A percentile compares a stretch with the other conserved stretches of the same genome.
Evolutionary conservation across 1,140 invertebrate species (phyloP).

Genomic region (Paralvinella palmiformis): DNA sequence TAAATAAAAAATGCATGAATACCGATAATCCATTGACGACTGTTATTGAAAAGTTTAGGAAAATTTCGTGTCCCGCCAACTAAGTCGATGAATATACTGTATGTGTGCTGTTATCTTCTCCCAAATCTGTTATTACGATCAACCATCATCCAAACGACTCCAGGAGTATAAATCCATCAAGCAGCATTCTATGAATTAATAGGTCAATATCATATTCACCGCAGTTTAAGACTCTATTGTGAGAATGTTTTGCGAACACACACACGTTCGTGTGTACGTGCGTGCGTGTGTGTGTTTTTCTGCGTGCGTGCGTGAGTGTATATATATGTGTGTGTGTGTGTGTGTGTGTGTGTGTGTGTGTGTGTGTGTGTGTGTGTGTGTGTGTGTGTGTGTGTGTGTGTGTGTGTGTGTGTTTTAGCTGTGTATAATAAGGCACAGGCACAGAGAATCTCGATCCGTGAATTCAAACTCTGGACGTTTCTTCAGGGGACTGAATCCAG

Average conservation of each 20-base stretch:
- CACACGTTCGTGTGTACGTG: neutral
- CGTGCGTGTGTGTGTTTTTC: neutral
- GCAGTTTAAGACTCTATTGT: neutral
- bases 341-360: slow-evolving; percentile 14
- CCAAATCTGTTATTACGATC: neutral
- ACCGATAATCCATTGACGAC: too few relatives aligned
- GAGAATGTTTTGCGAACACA: neutral
- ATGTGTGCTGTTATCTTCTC: neutral
- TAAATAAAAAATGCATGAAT: too few relatives aligned
- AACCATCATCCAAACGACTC: neutral
- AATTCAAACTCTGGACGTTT: too few relatives aligned
- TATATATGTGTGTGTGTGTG: slow-evolving; percentile 13
- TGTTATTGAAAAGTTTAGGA: too few relatives aligned
- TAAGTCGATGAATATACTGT: too few relatives aligned
- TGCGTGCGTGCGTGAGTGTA: neutral
- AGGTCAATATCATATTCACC: neutral
- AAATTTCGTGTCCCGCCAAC: too few relatives aligned
- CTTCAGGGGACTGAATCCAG: too few relatives aligned
- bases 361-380: slow-evolving; percentile 15
- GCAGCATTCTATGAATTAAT: neutral
- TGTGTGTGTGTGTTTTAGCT: slow-evolving; percentile 16
- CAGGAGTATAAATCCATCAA: neutral
- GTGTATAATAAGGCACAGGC: too few relatives aligned
- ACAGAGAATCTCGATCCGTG: too few relatives aligned
- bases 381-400: slow-evolving; percentile 16